These are phyloP conservation scores for Pseudopipra pipra DNA, from an alignment of 2,113 vertebrate genomes.

Conservation along the genomic window DNA sequence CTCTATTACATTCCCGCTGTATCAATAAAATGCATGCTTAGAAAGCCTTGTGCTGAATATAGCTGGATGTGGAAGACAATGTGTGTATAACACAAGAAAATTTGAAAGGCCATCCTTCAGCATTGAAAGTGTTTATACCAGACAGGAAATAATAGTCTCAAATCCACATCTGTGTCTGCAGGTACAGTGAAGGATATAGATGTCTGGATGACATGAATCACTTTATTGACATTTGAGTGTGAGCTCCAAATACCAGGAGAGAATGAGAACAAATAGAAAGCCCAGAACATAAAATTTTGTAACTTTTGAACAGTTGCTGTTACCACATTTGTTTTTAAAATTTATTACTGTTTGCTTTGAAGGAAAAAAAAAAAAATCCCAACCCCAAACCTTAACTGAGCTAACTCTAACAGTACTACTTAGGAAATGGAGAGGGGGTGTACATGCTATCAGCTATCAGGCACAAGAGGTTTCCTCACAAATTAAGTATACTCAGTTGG, in stretches of 20 bases:
- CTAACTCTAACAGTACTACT: not conserved
- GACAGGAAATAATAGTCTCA: slow-evolving; percentile 4
- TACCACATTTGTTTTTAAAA: not conserved
- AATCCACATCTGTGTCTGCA: slow-evolving; percentile 19
- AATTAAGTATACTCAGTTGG: not conserved
- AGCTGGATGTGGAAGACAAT: not conserved
- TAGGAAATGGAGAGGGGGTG: not conserved
- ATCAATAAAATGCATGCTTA: not conserved
- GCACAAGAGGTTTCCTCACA: not conserved
- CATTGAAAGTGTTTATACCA: not conserved
- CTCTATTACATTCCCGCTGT: not conserved
- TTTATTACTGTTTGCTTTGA: not conserved
- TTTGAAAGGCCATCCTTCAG: not conserved
- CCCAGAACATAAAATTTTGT: not conserved
- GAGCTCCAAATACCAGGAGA: not conserved
- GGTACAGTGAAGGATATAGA: not conserved
- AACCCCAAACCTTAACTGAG: not conserved
- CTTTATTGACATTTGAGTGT: not conserved
- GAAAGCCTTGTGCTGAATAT: not conserved
- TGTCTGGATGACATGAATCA: not conserved
- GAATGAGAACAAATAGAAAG: not conserved
- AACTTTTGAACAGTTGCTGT: not conserved
- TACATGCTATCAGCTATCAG: not conserved
- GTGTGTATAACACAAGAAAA: not conserved
- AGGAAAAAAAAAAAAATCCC: not conserved